These are phyloP conservation scores for Ceramica pisi DNA, from an alignment of 2,888 invertebrate species.

Conservation along the genomic window DNA sequence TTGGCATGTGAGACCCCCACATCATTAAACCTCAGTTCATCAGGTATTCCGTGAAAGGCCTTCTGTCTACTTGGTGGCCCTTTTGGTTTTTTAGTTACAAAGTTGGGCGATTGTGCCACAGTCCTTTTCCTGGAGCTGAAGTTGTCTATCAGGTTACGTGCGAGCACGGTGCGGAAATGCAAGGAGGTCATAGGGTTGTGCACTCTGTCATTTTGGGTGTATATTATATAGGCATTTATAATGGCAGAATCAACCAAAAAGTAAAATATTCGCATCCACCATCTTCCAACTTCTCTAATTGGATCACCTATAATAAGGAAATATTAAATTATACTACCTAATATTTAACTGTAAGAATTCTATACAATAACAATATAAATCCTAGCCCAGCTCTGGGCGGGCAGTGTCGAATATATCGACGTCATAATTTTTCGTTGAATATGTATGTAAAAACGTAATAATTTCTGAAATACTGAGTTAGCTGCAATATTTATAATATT, in stretches of 20 bases:
- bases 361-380: too few relatives aligned
- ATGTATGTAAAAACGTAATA: too few relatives aligned
- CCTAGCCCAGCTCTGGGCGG: too few relatives aligned
- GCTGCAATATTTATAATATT: constrained; percentile 5
- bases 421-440: too few relatives aligned
- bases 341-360: too few relatives aligned
- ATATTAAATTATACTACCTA: too few relatives aligned
- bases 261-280: constrained; percentile 3
- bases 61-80: constrained; percentile 29
- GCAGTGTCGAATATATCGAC: too few relatives aligned
- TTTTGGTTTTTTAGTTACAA: constrained; percentile 47
- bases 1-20: constrained; percentile 47
- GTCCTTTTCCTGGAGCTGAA: constrained; percentile 44
- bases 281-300: constrained; percentile 8
- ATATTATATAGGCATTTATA: constrained; percentile 34
- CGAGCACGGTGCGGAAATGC: constrained; percentile 37
- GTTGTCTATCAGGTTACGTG: constrained; percentile 41
- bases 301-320: too few relatives aligned
- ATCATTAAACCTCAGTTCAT: constrained; percentile 38
- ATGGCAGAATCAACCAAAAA: constrained; percentile 3
- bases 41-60: constrained; percentile 43
- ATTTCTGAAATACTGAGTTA: not conserved
- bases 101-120: constrained; percentile 10
- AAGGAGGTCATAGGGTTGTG: constrained; percentile 36
- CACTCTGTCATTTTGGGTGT: constrained; percentile 39